Evolutionary conservation across 2,797 vertebrate genomes (phyloP).

Genomic region (Petrocephalus schoutedeni): DNA sequence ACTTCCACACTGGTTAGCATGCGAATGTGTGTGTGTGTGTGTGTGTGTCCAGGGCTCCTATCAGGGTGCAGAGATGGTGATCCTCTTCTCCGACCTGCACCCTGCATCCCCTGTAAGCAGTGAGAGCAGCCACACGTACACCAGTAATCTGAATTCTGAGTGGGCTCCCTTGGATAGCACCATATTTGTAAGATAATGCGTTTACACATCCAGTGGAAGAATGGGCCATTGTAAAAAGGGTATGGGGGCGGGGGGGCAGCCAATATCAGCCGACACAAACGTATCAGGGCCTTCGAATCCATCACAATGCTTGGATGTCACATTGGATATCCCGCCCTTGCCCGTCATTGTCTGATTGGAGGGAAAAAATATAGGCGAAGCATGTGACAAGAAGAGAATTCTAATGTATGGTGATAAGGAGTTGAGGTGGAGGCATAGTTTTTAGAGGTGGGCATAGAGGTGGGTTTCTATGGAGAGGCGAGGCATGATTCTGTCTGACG

Average conservation of each 20-base stretch:
- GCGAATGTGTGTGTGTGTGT: not conserved
- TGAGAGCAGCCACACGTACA: not conserved
- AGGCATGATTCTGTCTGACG: not conserved
- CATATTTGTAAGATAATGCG: not conserved
- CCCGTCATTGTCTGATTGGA: not conserved
- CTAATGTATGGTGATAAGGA: too few relatives aligned
- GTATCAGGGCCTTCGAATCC: not conserved
- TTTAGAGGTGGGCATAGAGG: not conserved
- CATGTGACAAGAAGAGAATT: not conserved
- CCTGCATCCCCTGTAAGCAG: not conserved
- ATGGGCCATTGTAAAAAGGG: not conserved
- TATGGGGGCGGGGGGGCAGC: not conserved
- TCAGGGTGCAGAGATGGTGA: not conserved
- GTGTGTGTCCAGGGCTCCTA: not conserved
- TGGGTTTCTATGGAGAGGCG: not conserved
- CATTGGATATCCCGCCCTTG: not conserved
- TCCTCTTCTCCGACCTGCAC: not conserved
- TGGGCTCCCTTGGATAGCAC: not conserved
- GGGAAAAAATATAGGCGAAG: not conserved
- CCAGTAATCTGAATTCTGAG: not conserved
- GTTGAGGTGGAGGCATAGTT: not conserved
- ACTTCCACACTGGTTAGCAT: not conserved
- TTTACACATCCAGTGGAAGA: not conserved
- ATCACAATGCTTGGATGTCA: constrained; percentile 3
- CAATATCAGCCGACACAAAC: not conserved